Evolutionary conservation across 2,797 vertebrate genomes (phyloP).

Genomic region (Lophotriccus pileatus): DNA sequence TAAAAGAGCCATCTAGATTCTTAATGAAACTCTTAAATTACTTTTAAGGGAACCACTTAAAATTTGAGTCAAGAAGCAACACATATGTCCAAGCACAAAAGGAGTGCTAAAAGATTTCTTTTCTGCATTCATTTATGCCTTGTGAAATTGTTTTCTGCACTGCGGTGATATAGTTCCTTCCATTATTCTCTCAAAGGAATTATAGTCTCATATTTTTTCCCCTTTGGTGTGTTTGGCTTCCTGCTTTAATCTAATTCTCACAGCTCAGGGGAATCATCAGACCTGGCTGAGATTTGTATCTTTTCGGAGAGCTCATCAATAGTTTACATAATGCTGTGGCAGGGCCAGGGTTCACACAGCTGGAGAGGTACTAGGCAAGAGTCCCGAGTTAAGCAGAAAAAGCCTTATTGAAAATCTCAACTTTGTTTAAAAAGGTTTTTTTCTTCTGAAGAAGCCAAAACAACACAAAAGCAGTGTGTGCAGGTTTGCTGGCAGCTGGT

Average conservation of each 20-base stretch:
- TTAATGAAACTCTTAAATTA: slow-evolving; percentile 32
- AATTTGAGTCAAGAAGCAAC: slow-evolving; percentile 15
- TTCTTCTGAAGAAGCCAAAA: slow-evolving; percentile 42
- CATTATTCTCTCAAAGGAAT: slow-evolving; percentile 55
- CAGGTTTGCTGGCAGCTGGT: slow-evolving; percentile 67
- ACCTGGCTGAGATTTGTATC: slow-evolving; percentile 63
- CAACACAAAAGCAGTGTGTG: slow-evolving; percentile 28
- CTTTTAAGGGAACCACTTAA: slow-evolving; percentile 1
- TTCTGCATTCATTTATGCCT: slow-evolving; percentile 18
- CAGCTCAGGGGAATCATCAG: slow-evolving; percentile 58
- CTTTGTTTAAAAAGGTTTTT: slow-evolving; percentile 20
- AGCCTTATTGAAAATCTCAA: slow-evolving; percentile 22
- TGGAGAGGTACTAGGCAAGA: slow-evolving; percentile 26
- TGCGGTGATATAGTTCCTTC: slow-evolving; percentile 31
- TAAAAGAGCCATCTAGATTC: slow-evolving; percentile 5
- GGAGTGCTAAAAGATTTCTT: background rate
- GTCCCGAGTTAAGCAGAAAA: slow-evolving; percentile 34
- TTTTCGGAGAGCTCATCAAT: slow-evolving; percentile 61
- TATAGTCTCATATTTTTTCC: slow-evolving; percentile 36
- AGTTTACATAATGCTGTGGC: slow-evolving; percentile 55
- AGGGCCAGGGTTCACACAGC: slow-evolving; percentile 61
- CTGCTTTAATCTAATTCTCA: slow-evolving; percentile 62
- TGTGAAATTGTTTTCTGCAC: slow-evolving; percentile 53
- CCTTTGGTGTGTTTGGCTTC: slow-evolving; percentile 58
- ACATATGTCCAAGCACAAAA: background rate